Percentiles rank a stretch among this genome's conserved stretches.
phyloP scores from a whole-genome alignment of 1,140 invertebrate species.

The Eriosoma lanigerum region DNA sequence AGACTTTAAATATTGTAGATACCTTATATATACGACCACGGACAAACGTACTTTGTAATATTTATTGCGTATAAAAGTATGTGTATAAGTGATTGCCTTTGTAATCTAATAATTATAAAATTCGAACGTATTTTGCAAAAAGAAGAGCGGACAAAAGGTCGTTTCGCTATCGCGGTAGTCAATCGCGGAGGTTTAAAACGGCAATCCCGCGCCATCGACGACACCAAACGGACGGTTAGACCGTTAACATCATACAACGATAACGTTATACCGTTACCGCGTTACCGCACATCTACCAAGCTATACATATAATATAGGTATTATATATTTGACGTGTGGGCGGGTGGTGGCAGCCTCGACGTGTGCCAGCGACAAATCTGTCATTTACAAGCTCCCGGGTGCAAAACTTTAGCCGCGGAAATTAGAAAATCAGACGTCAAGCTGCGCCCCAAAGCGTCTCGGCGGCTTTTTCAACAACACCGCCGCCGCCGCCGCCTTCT shows the following conservation, averaged over 20 bases:
- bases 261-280: no score
- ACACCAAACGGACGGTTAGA: no score
- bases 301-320: no score
- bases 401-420: constrained; percentile 43
- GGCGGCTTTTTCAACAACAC: constrained; percentile 3
- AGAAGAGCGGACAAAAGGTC: constrained; percentile 21
- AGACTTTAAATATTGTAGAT: no score
- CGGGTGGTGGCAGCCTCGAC: background rate
- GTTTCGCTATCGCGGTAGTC: no score
- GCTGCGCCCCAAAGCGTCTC: constrained; percentile 31
- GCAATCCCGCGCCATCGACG: background rate
- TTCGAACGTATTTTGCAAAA: no score
- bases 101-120: no score
- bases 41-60: no score
- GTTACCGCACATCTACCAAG: background rate
- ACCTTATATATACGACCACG: no score
- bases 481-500: background rate
- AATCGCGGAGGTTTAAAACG: background rate
- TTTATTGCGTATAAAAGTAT: no score
- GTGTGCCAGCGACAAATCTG: constrained; percentile 30
- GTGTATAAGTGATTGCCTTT: no score
- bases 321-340: background rate
- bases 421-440: constrained; percentile 51
- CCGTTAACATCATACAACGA: no score
- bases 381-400: constrained; percentile 37